A percentile compares a stretch with the other conserved stretches of the same genome.
Evolutionary conservation across 92 coral and sea anemone species (phyloP).

Genomic region (Epizoanthus scotinus): DNA sequence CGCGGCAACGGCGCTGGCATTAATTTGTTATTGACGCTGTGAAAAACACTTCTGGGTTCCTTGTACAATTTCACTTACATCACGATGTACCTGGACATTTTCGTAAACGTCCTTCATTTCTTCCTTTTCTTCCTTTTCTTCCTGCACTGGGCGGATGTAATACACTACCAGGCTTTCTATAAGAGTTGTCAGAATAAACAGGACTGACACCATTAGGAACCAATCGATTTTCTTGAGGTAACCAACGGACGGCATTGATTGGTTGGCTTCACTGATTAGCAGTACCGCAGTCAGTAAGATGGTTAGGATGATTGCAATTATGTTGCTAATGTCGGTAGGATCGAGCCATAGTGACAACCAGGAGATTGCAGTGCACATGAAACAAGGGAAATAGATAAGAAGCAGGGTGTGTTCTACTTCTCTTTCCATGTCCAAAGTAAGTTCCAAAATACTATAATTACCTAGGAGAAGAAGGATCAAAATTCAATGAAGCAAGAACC

Average conservation of each 20-base stretch:
- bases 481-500: not conserved
- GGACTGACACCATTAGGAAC: constrained; percentile 24
- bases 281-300: constrained; percentile 12
- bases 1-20: too few relatives aligned
- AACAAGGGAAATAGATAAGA: constrained; percentile 23
- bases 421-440: constrained; percentile 14
- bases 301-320: constrained; percentile 21
- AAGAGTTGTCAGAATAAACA: constrained; percentile 5
- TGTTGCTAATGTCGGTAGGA: constrained; percentile 27
- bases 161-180: constrained; percentile 30
- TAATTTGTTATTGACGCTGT: too few relatives aligned
- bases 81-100: not conserved
- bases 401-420: constrained; percentile 27
- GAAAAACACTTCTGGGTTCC: too few relatives aligned
- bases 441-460: constrained; percentile 19
- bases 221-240: constrained; percentile 25
- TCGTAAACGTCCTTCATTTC: not conserved
- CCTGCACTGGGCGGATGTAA: not conserved
- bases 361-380: constrained; percentile 23
- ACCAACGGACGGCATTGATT: constrained; percentile 28
- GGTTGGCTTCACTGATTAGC: constrained; percentile 19
- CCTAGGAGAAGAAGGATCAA: not conserved
- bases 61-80: too few relatives aligned
- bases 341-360: constrained; percentile 29
- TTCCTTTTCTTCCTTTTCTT: not conserved